phyloP scores from a whole-genome alignment of 2,888 invertebrate genomes.

The Eupithecia exiguata region DNA sequence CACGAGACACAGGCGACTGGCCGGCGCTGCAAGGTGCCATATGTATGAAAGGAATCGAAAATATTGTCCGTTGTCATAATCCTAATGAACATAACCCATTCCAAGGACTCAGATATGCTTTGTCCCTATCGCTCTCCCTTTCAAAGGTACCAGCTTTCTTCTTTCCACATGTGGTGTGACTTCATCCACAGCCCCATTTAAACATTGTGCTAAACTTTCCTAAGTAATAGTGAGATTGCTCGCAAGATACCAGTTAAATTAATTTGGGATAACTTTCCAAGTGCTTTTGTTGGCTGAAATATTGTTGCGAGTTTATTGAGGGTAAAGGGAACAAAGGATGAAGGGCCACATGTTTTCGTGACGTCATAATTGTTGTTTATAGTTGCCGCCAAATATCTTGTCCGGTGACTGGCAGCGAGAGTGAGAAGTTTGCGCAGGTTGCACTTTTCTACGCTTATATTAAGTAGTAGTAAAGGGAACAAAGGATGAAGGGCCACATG shows the following conservation, averaged over 20 bases:
- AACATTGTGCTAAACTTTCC: slow-evolving; percentile 40
- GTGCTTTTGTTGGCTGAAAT: slow-evolving; percentile 35
- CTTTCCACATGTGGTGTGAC: not conserved
- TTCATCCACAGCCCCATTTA: slow-evolving; percentile 21
- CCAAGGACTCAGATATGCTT: not conserved
- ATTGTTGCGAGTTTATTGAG: slow-evolving; percentile 31
- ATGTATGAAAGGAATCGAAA: not conserved
- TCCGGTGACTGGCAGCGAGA: too few relatives aligned
- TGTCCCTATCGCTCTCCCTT: not conserved
- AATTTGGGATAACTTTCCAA: slow-evolving; percentile 35
- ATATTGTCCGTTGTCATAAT: not conserved
- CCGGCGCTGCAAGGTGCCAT: too few relatives aligned
- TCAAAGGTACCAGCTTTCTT: not conserved
- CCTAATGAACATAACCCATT: not conserved
- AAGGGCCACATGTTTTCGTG: slow-evolving; percentile 14
- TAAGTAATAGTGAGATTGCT: slow-evolving; percentile 38
- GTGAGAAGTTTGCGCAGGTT: too few relatives aligned
- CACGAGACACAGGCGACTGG: too few relatives aligned
- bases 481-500: slow-evolving; percentile 12
- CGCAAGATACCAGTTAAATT: slow-evolving; percentile 40
- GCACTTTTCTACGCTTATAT: too few relatives aligned
- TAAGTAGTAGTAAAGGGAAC: slow-evolving; percentile 12
- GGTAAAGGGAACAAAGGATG: slow-evolving; percentile 13
- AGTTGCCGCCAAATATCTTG: too few relatives aligned
- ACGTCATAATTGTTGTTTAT: slow-evolving; percentile 15